Evolutionary conservation across 2,888 invertebrate genomes (phyloP).

Genomic region (Alviniconcha strummeri): DNA sequence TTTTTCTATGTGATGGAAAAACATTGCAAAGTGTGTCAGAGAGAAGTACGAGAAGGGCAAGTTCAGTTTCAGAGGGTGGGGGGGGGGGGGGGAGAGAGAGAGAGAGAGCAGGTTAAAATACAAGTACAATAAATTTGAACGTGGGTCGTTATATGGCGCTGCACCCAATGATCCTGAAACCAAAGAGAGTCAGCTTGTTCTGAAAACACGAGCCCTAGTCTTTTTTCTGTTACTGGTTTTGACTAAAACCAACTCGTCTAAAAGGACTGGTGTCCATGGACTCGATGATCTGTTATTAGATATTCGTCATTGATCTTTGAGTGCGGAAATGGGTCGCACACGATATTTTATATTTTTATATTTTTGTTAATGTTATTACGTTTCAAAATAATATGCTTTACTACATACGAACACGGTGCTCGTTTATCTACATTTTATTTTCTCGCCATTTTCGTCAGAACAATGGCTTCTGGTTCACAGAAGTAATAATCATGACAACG

Average conservation of each 20-base stretch:
- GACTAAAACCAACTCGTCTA: background rate
- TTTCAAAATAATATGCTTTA: too few species aligned
- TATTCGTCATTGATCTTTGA: too few species aligned
- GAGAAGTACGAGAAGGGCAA: background rate
- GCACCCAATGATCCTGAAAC: background rate
- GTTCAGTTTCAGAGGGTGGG: background rate
- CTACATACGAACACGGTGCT: too few species aligned
- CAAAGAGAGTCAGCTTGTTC: background rate
- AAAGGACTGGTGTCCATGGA: background rate
- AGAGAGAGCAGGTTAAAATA: background rate
- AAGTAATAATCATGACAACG: too few species aligned
- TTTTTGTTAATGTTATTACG: too few species aligned
- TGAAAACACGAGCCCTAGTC: background rate
- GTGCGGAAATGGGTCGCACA: too few species aligned
- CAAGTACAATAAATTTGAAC: background rate
- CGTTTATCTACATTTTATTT: too few species aligned
- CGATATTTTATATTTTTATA: too few species aligned
- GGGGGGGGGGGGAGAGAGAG: background rate
- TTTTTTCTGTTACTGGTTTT: background rate
- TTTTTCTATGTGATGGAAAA: background rate
- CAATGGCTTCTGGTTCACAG: too few species aligned
- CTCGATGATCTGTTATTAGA: background rate
- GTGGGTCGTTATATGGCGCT: background rate
- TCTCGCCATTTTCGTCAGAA: too few species aligned
- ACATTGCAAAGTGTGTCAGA: background rate